Evolutionary conservation across 2,797 vertebrate species (phyloP), one percentile per base, ranked within the genome.

Genomic region (Rhinichthys osculus): DNA sequence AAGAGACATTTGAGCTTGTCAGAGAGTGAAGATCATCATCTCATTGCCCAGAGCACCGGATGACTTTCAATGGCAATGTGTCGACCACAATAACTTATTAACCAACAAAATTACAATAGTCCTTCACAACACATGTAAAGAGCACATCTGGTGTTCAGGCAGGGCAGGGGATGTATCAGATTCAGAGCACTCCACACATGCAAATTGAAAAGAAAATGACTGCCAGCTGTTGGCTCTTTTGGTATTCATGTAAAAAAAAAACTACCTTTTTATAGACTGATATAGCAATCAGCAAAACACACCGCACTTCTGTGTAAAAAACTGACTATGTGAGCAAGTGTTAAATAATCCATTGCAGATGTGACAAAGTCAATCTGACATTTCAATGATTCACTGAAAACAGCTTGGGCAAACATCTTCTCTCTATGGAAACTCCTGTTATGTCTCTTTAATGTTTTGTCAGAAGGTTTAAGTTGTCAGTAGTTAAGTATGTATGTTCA

Each of bases 281-380:
- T 47, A 54, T 27, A 54, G 9, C 50, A 38, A 42, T 82, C 5
- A 72, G 2, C 38, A 10, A 23, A 59, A 57, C 50, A 70, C 66
- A 59, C 10, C 0, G 0, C 14, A 71, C 67, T 40, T 71, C 33
- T 52, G 50, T 27, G 38, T 38, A 21, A 81, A 52, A 35, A 38
- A 33, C 17, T 73, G 38, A 44, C 54, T 35, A 19, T 52, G 33
- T 38, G 19, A 82, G 9, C 21, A 71, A 35, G 62, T 50, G 35
- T 70, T 72, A 54, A 82, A 42, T 57, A 82, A 82, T 71, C 67
- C 78, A 47, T 50, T 14, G 27, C 84, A 85, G 76, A 14, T 79
- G 77, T 79, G 17, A 42, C 3, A 9, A 5, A 82, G 5, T 50
- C 33, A 72, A 62, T 72, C 52, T 85, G 52, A 62, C 54, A 52